Conservation (phyloP, 30 jellyfish, hydroid and myxozoan genomes). For the Turritopsis dohrnii region DNA sequence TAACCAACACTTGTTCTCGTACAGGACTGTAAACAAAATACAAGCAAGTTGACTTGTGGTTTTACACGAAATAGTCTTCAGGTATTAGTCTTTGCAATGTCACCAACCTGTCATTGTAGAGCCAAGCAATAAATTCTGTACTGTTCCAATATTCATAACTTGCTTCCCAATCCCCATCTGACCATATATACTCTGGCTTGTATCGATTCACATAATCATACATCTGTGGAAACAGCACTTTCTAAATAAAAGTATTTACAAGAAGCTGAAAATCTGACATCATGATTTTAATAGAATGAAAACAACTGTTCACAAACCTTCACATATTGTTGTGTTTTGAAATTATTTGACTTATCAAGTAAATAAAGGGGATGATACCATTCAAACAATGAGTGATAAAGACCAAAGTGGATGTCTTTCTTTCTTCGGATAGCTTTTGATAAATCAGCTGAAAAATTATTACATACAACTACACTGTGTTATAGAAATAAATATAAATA, state of each 20-base stretch:
- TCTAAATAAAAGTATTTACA: slow-evolving; percentile 12
- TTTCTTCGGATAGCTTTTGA: slow-evolving; percentile 48
- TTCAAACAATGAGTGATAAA: slow-evolving; percentile 69
- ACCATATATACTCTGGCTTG: slow-evolving; percentile 48
- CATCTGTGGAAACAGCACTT: slow-evolving; percentile 34
- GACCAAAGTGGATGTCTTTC: slow-evolving; percentile 61
- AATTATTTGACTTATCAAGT: slow-evolving; percentile 54
- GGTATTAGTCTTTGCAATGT: slow-evolving; percentile 7
- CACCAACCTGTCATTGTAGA: slow-evolving; percentile 49
- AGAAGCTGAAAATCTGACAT: neutral
- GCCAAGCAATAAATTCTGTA: slow-evolving; percentile 44
- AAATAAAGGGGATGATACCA: slow-evolving; percentile 77
- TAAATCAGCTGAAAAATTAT: slow-evolving; percentile 37
- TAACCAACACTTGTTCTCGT: slow-evolving; percentile 60
- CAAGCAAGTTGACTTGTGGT: too few relatives aligned
- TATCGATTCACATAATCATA: slow-evolving; percentile 27
- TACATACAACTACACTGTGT: too few relatives aligned
- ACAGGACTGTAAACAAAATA: too few relatives aligned
- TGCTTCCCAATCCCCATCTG: slow-evolving; percentile 47
- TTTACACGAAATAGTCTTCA: too few relatives aligned
- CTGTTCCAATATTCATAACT: slow-evolving; percentile 35
- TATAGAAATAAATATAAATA: too few relatives aligned
- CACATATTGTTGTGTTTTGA: slow-evolving; percentile 46
- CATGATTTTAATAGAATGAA: neutral
- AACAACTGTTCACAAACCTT: slow-evolving; percentile 28